Base-by-base conservation (phyloP, 2,797 vertebrate species). In the Coilia nasus region DNA sequence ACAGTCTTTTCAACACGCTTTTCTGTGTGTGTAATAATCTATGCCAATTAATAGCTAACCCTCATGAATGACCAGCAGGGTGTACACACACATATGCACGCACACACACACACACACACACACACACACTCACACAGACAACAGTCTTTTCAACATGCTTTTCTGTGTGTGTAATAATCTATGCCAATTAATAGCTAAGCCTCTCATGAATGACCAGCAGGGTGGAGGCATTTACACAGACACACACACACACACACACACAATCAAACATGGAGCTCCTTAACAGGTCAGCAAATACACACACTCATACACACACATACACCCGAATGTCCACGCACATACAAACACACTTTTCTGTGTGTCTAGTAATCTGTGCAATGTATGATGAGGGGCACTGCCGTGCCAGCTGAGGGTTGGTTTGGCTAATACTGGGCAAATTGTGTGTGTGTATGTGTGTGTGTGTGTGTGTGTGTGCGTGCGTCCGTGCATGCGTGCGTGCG, bases 21-120 rank as follows among this genome's bases (percentile, higher is more conserved):
- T n/a, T n/a, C n/a, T n/a, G n/a, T n/a, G n/a, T 83, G 83, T 28
- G 87, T 90, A 91, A 92, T 91, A 92, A 88, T 89, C 88, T 87
- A 90, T 91, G 90, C 82, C 44, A 84, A 87, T 85, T 78, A 82
- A 82, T 4, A 47, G 19, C 59, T 83, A 85, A 83, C 11, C n/a
- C 23, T 2, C 23, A 64, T 64, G 62, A 64, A 64, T 64, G 62
- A 64, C 62, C 62, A 64, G 23, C 28, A 28, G 62, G 62, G 62
- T 64, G 62, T 11, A 64, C 60, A 64, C 23, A 64, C 59, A 62
- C 21, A 62, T n/a, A 62, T n/a, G 23, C 6, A 62, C n/a, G 10
- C 59, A 23, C 59, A 23, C 59, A 23, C 59, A 23, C 59, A 23
- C 59, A 62, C 59, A 62, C n/a, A 59, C 47, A 50, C 47, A 50